Base-by-base conservation (phyloP, 1,140 invertebrate genomes). In the Rhyacophila brunnea region DNA sequence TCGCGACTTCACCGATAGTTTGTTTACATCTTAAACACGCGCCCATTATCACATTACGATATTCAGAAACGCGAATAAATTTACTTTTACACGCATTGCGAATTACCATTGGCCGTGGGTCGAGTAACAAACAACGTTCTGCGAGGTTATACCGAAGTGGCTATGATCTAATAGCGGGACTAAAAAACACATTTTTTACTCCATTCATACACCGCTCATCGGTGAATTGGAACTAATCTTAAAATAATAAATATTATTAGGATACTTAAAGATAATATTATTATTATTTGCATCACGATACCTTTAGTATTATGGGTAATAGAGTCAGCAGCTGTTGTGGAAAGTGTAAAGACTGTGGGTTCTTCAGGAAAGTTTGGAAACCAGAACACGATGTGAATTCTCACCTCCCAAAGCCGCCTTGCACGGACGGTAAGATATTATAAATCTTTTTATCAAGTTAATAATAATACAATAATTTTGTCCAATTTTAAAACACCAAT, bases 281-380 rank as follows among this genome's bases (percentile, higher is more conserved):
- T 15, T 19, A 20, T 13, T 38, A 34, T 28, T 5, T 28, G 9
- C 9, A 28, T 28, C 3, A 5, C 3, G 3, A 20, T 36, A 11
- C 11, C 32, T 14, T 50, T 6, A 43, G 11, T 36, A 42, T 15
- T 6, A 59, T 59, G 57, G 57, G 57, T 17, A 60, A 54, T 20
- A 40, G 6, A n/a, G 42, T 60, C 34, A 49, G 58, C 10, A 47
- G 35, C 9, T 48, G 47, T 23, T 48, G 51, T n/a, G 49, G 49
- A 13, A 57, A 34, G 23, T 62, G 59, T 34, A 54, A 49, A 20
- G 13, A 32, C 2, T 62, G 60, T 32, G 35, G 17, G 1, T 42
- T 49, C 35, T 62, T 62, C 49, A 51, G 55, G 55, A 53, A 62
- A 43, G 49, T 58, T 11, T 62, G 60, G 60, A 62, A 58, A 35